Conservation (phyloP, 2,888 invertebrate genomes). For the Arrhopalites spinosus region DNA sequence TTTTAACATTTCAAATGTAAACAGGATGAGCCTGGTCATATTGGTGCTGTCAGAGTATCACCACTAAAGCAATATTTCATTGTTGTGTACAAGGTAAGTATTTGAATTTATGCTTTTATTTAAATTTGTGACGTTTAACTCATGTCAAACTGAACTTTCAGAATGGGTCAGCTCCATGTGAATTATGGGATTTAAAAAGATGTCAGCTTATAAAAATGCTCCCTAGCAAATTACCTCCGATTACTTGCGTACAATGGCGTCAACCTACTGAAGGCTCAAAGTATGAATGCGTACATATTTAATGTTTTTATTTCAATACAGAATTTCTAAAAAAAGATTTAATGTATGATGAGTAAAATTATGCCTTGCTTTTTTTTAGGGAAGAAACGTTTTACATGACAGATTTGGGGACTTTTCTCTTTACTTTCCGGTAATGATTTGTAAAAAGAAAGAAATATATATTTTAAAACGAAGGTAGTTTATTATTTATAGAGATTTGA, state of each 20-base stretch:
- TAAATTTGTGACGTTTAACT: too few relatives aligned
- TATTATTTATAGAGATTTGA: too few relatives aligned
- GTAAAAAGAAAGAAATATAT: too few relatives aligned
- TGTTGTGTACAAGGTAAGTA: conserved; percentile 50
- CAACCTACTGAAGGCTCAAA: conserved; percentile 45
- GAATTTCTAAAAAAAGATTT: background rate
- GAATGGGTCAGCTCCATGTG: conserved; percentile 54
- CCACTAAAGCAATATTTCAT: conserved; percentile 50
- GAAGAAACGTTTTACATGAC: conserved; percentile 54
- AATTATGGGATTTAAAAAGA: conserved; percentile 53
- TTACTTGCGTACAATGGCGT: conserved; percentile 53
- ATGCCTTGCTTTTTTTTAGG: conserved; percentile 10
- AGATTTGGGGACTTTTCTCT: conserved; percentile 52
- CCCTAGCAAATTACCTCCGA: conserved; percentile 53
- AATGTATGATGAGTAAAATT: background rate
- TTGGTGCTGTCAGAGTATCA: conserved; percentile 47
- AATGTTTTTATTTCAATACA: conserved; percentile 8
- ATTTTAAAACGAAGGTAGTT: too few relatives aligned
- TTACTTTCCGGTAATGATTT: too few relatives aligned
- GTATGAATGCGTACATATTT: conserved; percentile 29
- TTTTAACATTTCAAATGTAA: conserved; percentile 29
- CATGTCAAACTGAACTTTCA: conserved; percentile 25
- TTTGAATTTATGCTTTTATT: too few relatives aligned
- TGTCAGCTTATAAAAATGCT: conserved; percentile 51
- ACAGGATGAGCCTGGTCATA: conserved; percentile 54